phyloP scores from a whole-genome alignment of 53 echinoderm and acorn worm species.

The Henricia sp. region DNA sequence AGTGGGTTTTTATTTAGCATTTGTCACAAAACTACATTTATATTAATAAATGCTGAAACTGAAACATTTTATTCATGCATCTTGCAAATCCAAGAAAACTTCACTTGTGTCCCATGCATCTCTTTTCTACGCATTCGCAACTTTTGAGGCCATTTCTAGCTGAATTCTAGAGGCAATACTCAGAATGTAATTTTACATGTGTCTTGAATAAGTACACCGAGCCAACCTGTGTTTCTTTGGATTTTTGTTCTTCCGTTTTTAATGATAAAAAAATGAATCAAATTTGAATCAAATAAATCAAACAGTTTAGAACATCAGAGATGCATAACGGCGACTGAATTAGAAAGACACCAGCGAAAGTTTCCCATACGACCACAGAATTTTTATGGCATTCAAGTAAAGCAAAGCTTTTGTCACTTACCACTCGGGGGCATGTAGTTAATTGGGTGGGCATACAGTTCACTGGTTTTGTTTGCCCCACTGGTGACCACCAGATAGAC shows the following conservation, averaged over 20 bases:
- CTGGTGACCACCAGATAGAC: conserved; percentile 86
- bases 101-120: conserved; percentile 55
- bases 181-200: no score
- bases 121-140: no score
- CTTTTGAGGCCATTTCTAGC: no score
- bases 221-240: no score
- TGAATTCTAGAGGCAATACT: no score
- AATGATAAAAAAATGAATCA: not conserved
- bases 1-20: no score
- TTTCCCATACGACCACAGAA: conserved; percentile 54
- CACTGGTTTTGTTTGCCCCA: conserved; percentile 89
- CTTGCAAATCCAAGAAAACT: conserved; percentile 93
- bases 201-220: no score
- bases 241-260: not conserved
- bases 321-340: conserved; percentile 21
- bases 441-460: conserved; percentile 88
- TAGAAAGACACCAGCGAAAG: conserved; percentile 38
- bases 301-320: not conserved
- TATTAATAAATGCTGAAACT: conserved; percentile 38
- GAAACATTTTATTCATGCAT: conserved; percentile 50
- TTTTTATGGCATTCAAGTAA: conserved; percentile 32
- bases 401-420: conserved; percentile 64
- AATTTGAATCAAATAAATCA: not conserved
- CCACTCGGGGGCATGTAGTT: conserved; percentile 84
- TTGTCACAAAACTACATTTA: not conserved